These are phyloP conservation scores for Diarsia rubi DNA, from an alignment of 2,888 invertebrate genomes.

Conservation along the genomic window DNA sequence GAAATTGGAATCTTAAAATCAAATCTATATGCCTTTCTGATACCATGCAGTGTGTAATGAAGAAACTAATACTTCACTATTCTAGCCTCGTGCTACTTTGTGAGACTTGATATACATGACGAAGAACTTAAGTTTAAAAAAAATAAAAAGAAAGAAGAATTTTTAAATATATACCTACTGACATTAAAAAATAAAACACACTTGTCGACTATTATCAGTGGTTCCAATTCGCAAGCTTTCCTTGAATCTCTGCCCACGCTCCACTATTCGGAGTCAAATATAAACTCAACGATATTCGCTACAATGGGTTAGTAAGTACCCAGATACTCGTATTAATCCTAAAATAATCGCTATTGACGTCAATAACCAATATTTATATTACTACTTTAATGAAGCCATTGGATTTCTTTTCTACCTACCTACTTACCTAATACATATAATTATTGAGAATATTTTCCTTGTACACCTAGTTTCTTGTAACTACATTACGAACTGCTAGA, in stretches of 20 bases:
- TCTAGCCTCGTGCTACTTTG: too few species aligned
- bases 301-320: not conserved
- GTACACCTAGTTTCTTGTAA: not conserved
- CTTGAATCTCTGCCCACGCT: not conserved
- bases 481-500: too few species aligned
- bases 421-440: not conserved
- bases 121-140: too few species aligned
- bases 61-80: too few species aligned
- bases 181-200: not conserved
- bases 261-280: slow-evolving; percentile 1
- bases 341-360: not conserved
- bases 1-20: too few species aligned
- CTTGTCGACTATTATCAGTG: not conserved
- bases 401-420: too few species aligned
- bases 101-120: too few species aligned
- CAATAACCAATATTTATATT: not conserved
- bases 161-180: too few species aligned
- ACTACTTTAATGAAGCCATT: not conserved
- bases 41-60: too few species aligned
- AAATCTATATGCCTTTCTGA: too few species aligned
- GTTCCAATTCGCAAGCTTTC: not conserved
- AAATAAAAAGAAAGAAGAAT: too few species aligned
- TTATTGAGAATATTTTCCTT: not conserved
- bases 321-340: slow-evolving; percentile 24
- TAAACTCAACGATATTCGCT: slow-evolving; percentile 19